A percentile compares a stretch with the other conserved stretches of the same genome.
Evolutionary conservation across 2,888 invertebrate species (phyloP).

Genomic region (Theretra japonica): DNA sequence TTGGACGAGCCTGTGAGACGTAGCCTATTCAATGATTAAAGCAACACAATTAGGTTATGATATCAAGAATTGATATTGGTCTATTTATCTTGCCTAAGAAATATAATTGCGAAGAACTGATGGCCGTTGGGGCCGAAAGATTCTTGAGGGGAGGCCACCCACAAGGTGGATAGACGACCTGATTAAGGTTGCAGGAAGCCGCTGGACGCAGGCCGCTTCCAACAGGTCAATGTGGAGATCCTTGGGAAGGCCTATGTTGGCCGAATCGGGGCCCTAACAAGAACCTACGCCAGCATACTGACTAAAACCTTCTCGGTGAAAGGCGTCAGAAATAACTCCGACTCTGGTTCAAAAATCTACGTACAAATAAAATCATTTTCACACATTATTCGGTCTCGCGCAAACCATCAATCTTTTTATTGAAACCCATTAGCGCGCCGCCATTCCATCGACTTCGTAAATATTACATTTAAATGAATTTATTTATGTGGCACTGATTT

Average conservation of each 20-base stretch:
- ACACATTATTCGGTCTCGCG: not conserved
- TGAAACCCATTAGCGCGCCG: not conserved
- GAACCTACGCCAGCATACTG: no score
- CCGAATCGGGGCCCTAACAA: no score
- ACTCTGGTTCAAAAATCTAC: not conserved
- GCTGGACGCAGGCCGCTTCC: no score
- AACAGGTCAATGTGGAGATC: no score
- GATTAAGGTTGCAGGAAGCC: no score
- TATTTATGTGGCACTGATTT: not conserved
- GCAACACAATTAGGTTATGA: not conserved
- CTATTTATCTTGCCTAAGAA: no score
- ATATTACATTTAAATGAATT: not conserved
- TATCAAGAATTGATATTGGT: not conserved
- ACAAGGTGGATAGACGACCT: no score
- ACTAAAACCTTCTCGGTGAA: no score
- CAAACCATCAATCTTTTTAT: conserved; percentile 13
- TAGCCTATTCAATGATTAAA: not conserved
- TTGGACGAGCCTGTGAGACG: not conserved
- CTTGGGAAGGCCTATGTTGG: no score
- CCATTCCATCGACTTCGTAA: conserved; percentile 14
- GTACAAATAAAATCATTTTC: conserved; percentile 18
- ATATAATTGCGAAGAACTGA: not conserved
- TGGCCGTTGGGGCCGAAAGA: no score
- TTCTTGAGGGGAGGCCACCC: no score
- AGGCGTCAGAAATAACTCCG: not conserved